A percentile compares a stretch with the other conserved stretches of the same genome.
Conservation (phyloP, 1,140 invertebrate genomes). For the Wiebesia pumilae region DNA sequence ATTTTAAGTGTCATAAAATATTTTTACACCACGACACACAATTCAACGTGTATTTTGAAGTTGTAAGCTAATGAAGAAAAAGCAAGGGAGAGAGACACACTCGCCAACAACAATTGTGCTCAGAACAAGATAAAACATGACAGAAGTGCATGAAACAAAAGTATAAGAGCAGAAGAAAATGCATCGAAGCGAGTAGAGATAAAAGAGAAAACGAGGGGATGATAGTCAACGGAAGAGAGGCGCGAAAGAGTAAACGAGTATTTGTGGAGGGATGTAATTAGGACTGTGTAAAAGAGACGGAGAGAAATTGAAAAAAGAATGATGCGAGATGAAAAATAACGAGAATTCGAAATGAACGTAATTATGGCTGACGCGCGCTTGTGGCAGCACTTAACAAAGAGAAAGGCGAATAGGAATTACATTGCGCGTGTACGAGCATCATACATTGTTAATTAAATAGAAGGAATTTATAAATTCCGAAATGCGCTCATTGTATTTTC, state of each 20-base stretch:
- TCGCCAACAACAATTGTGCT: neutral
- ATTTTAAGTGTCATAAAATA: neutral
- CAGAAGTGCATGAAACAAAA: neutral
- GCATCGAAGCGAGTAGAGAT: conserved; percentile 40
- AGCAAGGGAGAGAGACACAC: neutral
- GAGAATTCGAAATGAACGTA: conserved; percentile 39
- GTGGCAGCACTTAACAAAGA: neutral
- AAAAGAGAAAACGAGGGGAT: conserved; percentile 48
- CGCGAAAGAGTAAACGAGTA: conserved; percentile 20
- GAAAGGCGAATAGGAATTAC: neutral
- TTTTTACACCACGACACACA: neutral
- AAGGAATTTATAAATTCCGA: conserved; percentile 24
- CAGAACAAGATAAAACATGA: neutral
- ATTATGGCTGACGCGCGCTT: conserved; percentile 12
- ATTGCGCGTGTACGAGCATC: neutral
- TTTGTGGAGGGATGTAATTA: conserved; percentile 33
- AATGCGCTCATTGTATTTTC: neutral
- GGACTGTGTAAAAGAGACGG: neutral
- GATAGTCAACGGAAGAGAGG: conserved; percentile 38
- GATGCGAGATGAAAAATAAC: conserved; percentile 24
- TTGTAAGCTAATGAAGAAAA: neutral
- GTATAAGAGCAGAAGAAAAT: neutral
- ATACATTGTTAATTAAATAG: conserved; percentile 43
- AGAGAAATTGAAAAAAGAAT: conserved; percentile 12
- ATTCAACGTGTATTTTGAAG: neutral